A percentile compares a stretch with the other conserved stretches of the same genome.
Conservation (phyloP, 2,888 invertebrate genomes). For the Macrosoma leucophasiata region DNA sequence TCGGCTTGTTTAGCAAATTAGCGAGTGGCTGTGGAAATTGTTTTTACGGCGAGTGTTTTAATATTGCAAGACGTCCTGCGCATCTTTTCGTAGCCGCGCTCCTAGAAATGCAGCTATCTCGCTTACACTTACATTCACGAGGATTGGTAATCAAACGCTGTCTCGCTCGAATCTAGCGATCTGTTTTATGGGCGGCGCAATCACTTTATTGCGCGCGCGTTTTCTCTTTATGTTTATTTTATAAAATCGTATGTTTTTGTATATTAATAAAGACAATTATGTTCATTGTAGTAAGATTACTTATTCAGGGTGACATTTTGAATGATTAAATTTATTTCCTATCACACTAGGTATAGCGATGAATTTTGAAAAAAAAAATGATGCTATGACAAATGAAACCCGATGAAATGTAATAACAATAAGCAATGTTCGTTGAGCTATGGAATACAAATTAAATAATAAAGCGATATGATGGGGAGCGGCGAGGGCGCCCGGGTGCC, state of each 20-base stretch:
- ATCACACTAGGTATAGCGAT: too few species aligned
- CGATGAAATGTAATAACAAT: conserved; percentile 29
- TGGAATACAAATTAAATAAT: conserved; percentile 39
- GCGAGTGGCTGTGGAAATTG: too few species aligned
- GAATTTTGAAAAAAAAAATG: too few species aligned
- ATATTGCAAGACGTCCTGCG: neutral
- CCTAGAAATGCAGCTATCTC: conserved; percentile 9
- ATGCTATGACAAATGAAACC: too few species aligned
- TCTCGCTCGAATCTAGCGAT: conserved; percentile 53
- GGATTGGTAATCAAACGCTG: conserved; percentile 24
- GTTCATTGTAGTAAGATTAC: too few species aligned
- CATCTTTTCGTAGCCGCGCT: conserved; percentile 3
- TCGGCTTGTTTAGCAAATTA: too few species aligned
- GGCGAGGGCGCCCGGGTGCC: conserved; percentile 34
- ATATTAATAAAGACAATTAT: too few species aligned
- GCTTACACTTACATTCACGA: conserved; percentile 6
- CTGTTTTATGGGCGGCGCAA: conserved; percentile 55
- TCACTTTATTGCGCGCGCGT: conserved; percentile 44
- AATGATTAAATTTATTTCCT: too few species aligned
- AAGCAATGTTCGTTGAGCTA: conserved; percentile 35
- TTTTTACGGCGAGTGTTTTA: neutral
- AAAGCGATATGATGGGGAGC: conserved; percentile 53
- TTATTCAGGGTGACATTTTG: too few species aligned
- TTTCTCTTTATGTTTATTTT: conserved; percentile 34
- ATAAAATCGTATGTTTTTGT: too few species aligned